Evolutionary conservation across 2,888 invertebrate species (phyloP).

Genomic region (Morinoia aosen): DNA sequence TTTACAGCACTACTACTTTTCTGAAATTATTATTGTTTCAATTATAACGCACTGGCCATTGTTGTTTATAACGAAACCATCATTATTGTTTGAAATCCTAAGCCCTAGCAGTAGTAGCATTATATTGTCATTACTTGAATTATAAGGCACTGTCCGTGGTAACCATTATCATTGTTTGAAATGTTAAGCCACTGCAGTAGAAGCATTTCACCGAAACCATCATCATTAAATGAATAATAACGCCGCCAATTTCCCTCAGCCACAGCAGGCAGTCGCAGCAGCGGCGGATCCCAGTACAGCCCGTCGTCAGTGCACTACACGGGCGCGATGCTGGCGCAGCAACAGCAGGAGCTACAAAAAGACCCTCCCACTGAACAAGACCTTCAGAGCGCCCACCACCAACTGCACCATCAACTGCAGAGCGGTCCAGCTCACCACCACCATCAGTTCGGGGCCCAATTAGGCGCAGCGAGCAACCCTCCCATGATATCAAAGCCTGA

Average conservation of each 20-base stretch:
- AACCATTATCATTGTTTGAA: too few relatives aligned
- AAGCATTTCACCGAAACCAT: background rate
- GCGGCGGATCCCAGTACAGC: constrained; percentile 47
- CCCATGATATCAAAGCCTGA: background rate
- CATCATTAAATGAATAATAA: background rate
- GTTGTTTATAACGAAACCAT: too few relatives aligned
- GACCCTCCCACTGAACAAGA: background rate
- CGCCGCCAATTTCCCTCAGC: background rate
- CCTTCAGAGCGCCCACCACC: background rate
- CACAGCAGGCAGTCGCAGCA: constrained; percentile 43
- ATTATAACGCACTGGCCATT: too few relatives aligned
- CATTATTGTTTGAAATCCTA: too few relatives aligned
- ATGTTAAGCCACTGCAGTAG: too few relatives aligned
- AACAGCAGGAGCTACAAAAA: constrained; percentile 8
- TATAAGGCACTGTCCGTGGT: too few relatives aligned
- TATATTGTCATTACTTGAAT: too few relatives aligned
- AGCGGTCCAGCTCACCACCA: background rate
- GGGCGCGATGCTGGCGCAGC: background rate
- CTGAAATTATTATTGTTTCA: too few relatives aligned
- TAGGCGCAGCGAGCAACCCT: background rate
- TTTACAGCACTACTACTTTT: too few relatives aligned
- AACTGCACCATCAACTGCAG: constrained; percentile 1
- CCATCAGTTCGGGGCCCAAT: background rate
- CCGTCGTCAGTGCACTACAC: constrained; percentile 25
- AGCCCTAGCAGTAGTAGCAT: too few relatives aligned